Percentiles rank a stretch among this genome's conserved stretches.
Evolutionary conservation across 2,113 vertebrate genomes (phyloP).

Genomic region (Amblyornis subalaris): DNA sequence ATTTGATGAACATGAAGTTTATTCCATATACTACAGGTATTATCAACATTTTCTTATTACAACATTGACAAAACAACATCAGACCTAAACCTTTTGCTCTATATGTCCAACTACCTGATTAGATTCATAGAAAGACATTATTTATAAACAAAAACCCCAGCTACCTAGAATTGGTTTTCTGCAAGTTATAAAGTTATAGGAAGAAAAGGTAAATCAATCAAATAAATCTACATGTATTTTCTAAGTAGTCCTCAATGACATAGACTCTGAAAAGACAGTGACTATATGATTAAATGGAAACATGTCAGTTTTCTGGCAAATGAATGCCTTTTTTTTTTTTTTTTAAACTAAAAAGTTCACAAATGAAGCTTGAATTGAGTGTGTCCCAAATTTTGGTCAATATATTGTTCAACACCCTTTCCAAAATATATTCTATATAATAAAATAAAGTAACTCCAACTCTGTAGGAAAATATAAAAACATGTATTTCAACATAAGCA

Average conservation of each 20-base stretch:
- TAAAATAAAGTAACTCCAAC: not conserved
- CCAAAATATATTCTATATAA: not conserved
- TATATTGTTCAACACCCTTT: not conserved
- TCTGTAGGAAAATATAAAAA: not conserved
- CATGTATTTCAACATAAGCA: not conserved
- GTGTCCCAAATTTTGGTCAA: not conserved
- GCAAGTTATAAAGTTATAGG: not conserved
- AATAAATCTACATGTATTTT: not conserved
- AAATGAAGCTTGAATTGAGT: not conserved
- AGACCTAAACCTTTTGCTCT: not conserved
- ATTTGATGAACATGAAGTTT: not conserved
- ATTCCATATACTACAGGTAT: not conserved
- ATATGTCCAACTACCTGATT: not conserved
- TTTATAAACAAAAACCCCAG: not conserved
- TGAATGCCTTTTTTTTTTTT: rapidly evolving
- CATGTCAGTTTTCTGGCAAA: not conserved
- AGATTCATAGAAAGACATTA: not conserved
- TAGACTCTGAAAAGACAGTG: not conserved
- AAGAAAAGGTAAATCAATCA: not conserved
- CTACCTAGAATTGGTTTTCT: not conserved
- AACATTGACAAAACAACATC: not conserved
- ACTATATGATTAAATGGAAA: not conserved
- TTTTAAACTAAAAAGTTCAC: not conserved
- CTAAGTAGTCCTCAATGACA: not conserved
- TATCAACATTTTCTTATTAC: not conserved